Evolutionary conservation across 2,113 vertebrate species (phyloP).

Genomic region (Arvicanthis niloticus): DNA sequence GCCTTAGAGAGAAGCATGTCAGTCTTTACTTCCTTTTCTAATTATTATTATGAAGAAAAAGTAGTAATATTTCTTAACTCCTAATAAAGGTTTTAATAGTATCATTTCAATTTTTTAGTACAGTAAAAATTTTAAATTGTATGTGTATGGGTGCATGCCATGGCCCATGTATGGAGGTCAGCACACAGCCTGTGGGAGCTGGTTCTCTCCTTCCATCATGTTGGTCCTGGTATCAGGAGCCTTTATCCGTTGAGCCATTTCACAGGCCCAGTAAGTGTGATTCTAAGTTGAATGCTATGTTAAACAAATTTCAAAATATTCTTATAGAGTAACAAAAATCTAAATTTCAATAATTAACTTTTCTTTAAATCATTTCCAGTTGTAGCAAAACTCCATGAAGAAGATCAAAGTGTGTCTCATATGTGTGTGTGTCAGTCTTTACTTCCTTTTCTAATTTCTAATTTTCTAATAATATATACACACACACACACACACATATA

Average conservation of each 20-base stretch:
- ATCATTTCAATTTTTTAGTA: neutral
- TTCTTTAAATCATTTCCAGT: conserved; percentile 46
- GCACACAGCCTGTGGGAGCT: neutral
- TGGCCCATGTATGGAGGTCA: neutral
- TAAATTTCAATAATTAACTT: conserved; percentile 28
- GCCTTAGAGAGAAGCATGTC: neutral
- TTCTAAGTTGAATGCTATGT: conserved; percentile 17
- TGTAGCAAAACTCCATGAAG: neutral
- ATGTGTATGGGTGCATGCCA: neutral
- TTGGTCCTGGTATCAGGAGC: neutral
- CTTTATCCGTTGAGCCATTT: neutral
- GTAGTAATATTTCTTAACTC: neutral
- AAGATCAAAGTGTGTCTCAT: conserved; percentile 38
- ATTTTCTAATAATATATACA: too few species aligned
- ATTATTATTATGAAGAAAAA: neutral
- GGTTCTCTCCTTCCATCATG: neutral
- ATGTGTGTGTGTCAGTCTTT: too few species aligned
- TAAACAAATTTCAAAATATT: conserved; percentile 54
- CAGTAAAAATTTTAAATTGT: neutral
- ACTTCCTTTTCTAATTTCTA: too few species aligned
- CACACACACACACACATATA: neutral
- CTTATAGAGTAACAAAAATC: conserved; percentile 4
- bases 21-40: conserved; percentile 17
- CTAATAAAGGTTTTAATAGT: neutral
- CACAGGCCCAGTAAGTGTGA: neutral